A percentile compares a stretch with the other conserved stretches of the same genome.
Evolutionary conservation across 2,797 vertebrate species (phyloP).

Genomic region (Rhincodon typus): DNA sequence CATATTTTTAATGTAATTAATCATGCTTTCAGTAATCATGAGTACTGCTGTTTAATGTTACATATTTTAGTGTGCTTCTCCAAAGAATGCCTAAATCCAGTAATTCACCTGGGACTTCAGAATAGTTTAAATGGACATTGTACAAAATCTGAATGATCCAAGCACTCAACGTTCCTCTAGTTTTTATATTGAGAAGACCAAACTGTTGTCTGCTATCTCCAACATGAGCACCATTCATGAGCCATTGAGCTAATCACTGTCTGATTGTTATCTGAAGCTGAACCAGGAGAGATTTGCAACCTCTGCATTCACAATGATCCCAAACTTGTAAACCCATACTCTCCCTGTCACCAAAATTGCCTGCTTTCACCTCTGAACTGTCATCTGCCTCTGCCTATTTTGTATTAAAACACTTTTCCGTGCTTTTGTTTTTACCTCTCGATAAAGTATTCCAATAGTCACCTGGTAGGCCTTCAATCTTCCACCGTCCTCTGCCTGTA

Average conservation of each 20-base stretch:
- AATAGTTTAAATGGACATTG: not conserved
- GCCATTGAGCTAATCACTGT: not conserved
- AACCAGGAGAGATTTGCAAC: not conserved
- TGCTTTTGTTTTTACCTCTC: not conserved
- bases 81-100: not conserved
- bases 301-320: not conserved
- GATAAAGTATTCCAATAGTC: not conserved
- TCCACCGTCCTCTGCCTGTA: not conserved
- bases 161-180: not conserved
- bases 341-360: not conserved
- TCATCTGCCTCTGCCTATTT: not conserved
- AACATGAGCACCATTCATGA: not conserved
- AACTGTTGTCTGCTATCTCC: not conserved
- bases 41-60: not conserved
- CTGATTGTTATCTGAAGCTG: not conserved
- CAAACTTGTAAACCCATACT: not conserved
- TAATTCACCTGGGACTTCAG: not conserved
- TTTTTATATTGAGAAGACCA: not conserved
- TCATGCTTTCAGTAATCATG: not conserved
- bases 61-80: not conserved
- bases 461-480: too few relatives aligned
- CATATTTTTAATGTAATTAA: not conserved
- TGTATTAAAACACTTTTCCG: not conserved
- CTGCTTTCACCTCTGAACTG: not conserved
- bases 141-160: not conserved